A percentile compares a stretch with the other conserved stretches of the same genome.
phyloP scores from a whole-genome alignment of 2,797 vertebrate genomes.

The Tenualosa ilisha region DNA sequence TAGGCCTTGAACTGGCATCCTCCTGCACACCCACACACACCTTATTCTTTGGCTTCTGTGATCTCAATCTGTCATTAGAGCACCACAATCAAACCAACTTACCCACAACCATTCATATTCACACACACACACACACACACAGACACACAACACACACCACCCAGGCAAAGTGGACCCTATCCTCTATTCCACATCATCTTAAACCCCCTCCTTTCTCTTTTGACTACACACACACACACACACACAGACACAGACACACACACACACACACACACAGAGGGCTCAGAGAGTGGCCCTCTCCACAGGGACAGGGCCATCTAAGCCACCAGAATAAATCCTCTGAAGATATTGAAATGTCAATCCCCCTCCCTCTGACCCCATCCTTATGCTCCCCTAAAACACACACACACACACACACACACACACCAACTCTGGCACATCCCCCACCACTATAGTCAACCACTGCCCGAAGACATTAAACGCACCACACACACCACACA shows the following conservation, averaged over 20 bases:
- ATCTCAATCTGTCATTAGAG: background rate
- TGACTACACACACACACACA: background rate
- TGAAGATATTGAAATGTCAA: slow-evolving; percentile 79
- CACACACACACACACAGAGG: slow-evolving; percentile 5
- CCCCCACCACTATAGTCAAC: background rate
- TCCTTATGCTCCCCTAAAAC: slow-evolving; percentile 45
- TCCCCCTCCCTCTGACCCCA: slow-evolving; percentile 56
- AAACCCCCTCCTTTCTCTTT: background rate
- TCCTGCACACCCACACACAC: background rate
- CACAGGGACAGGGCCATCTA: slow-evolving; percentile 60
- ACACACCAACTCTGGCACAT: background rate
- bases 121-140: background rate
- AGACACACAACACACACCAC: background rate
- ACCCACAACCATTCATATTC: background rate
- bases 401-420: slow-evolving; percentile 17
- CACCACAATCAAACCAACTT: background rate
- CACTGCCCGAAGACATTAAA: background rate
- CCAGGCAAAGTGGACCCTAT: background rate
- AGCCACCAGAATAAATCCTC: slow-evolving; percentile 67
- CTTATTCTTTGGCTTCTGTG: background rate
- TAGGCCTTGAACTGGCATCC: background rate
- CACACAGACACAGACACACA: slow-evolving; percentile 4
- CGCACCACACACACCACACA: slow-evolving; percentile 1
- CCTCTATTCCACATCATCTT: background rate
- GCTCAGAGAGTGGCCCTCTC: slow-evolving; percentile 48